These are phyloP conservation scores for Trichacis sp. DNA, from an alignment of 2,888 invertebrate genomes.

Conservation along the genomic window DNA sequence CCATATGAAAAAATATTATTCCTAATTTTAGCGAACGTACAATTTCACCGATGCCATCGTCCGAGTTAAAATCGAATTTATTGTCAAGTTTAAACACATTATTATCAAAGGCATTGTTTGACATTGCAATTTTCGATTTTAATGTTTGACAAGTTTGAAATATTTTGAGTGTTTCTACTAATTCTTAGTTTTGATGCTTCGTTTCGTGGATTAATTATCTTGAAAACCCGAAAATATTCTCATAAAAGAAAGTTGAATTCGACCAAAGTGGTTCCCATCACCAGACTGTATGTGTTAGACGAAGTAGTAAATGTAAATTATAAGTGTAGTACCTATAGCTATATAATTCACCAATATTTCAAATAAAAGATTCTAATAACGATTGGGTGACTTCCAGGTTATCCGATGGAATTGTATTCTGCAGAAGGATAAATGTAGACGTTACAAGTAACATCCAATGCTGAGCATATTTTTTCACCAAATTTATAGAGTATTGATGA, in stretches of 20 bases:
- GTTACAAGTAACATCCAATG: too few species aligned
- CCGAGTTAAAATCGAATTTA: too few species aligned
- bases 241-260: slow-evolving; percentile 43
- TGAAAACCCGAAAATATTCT: slow-evolving; percentile 42
- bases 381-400: slow-evolving; percentile 33
- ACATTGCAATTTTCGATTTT: too few species aligned
- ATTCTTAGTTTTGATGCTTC: slow-evolving; percentile 37
- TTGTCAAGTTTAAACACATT: too few species aligned
- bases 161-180: slow-evolving; percentile 19
- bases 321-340: slow-evolving; percentile 36
- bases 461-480: slow-evolving; percentile 35
- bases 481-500: slow-evolving; percentile 18
- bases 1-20: too few species aligned
- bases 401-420: too few species aligned
- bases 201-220: slow-evolving; percentile 37
- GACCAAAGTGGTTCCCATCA: slow-evolving; percentile 46
- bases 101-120: too few species aligned
- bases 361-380: slow-evolving; percentile 40
- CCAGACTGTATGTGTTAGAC: slow-evolving; percentile 36
- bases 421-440: too few species aligned
- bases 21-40: too few species aligned
- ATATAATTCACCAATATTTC: slow-evolving; percentile 28
- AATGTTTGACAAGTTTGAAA: too few species aligned
- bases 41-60: too few species aligned
- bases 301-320: slow-evolving; percentile 43